A percentile compares a stretch with the other conserved stretches of the same genome.
phyloP scores from a whole-genome alignment of 2,888 invertebrate genomes.

The Quadroppia sp. region DNA sequence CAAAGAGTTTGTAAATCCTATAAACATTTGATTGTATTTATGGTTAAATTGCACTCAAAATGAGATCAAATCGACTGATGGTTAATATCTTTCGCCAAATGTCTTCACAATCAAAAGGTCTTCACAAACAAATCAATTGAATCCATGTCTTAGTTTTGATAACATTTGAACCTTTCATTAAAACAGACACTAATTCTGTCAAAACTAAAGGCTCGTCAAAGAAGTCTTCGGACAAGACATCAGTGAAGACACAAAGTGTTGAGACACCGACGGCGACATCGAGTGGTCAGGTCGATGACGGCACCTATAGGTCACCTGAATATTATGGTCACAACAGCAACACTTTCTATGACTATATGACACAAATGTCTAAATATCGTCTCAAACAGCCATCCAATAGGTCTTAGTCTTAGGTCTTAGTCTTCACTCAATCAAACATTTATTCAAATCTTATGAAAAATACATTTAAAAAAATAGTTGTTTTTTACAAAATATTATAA shows the following conservation, averaged over 20 bases:
- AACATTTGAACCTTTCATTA: background rate
- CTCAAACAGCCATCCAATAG: conserved; percentile 64
- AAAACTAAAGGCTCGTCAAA: background rate
- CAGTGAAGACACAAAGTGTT: background rate
- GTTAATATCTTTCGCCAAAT: background rate
- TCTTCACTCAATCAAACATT: background rate
- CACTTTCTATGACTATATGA: conserved; percentile 77
- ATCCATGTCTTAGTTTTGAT: background rate
- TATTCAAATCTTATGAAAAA: background rate
- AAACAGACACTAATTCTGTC: background rate
- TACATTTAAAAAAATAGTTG: background rate
- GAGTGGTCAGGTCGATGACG: conserved; percentile 57
- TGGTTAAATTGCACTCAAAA: background rate
- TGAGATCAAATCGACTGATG: conserved; percentile 5
- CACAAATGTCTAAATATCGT: conserved; percentile 74
- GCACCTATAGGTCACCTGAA: conserved; percentile 69
- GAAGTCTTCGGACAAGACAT: background rate
- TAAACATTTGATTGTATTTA: background rate
- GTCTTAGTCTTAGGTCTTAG: conserved; percentile 15
- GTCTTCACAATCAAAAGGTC: conserved; percentile 31
- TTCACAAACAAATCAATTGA: background rate
- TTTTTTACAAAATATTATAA: background rate
- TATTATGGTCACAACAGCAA: conserved; percentile 73
- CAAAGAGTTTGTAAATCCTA: no score
- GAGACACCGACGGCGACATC: background rate